Evolutionary conservation across 1,140 invertebrate genomes (phyloP), one percentile per base, ranked within the genome.

Genomic region (Aphis gossypii): DNA sequence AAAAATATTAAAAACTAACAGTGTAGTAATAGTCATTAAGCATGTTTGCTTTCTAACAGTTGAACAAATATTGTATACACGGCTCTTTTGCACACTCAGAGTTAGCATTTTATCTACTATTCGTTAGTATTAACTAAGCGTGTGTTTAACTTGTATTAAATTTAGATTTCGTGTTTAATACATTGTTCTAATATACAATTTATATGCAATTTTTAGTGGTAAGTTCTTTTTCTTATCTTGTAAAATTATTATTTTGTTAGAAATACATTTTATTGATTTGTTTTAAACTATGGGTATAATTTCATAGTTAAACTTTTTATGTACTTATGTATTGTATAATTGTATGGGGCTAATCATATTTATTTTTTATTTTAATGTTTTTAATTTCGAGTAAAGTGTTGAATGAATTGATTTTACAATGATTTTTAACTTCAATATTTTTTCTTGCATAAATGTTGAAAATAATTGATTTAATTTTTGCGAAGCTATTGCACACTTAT

Each of bases 11-110:
- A 90, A 56, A 56, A 89, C 51, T 54, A 54, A 90, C 23, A 44
- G 51, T 60, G 38, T 25, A 38, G 35, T 54, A 54, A 89, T 89
- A 89, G 41, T 90, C 41, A 60, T 90, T 41, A 60, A 90, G 51
- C 38, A 18, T 90, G 35, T 90, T 90, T 90, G 51, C 88, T 90
- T 41, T 23, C 18, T 60, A 30, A 14, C 88, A 90, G 51, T 90
- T 90, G 88, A 90, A 90, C 88, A 56, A 90, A 90, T 60, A 90
- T 56, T 90, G 51, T 90, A 90, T 25, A 89, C 21, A 3, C 21
- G 48, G 7, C 20, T 35, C 38, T 90, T 90, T 60, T 41, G 88
- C 30, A 41, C 35, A 88, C 9, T 88, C 48, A 1, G 18, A 51
- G 54, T 25, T 56, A 60, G 38, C 4, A 18, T 90, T 90, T 90